Conservation (phyloP, 2,113 vertebrate genomes). For the Grantiella picta region DNA sequence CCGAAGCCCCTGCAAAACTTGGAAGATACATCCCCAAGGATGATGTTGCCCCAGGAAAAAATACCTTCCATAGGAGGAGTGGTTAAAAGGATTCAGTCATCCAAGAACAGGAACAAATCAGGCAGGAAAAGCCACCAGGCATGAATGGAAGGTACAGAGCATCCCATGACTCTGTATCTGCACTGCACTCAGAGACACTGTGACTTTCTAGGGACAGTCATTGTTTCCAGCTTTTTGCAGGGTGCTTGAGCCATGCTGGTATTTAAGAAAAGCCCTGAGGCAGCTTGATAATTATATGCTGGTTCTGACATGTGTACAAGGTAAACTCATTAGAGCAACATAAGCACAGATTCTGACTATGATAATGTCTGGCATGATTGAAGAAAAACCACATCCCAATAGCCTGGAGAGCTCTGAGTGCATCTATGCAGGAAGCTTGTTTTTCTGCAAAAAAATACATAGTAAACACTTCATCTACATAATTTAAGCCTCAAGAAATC, state of each 20-base stretch:
- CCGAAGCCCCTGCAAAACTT: neutral
- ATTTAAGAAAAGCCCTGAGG: neutral
- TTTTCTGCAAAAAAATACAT: neutral
- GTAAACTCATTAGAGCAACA: constrained; percentile 31
- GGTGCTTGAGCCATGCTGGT: neutral
- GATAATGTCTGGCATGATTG: neutral
- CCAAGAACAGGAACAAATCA: neutral
- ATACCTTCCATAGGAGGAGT: neutral
- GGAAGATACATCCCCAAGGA: neutral
- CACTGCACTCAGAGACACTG: neutral
- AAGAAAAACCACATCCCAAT: constrained; percentile 14
- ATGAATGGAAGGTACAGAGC: neutral
- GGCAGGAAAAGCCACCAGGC: neutral
- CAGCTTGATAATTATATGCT: neutral
- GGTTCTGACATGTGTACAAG: neutral
- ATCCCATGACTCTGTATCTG: neutral
- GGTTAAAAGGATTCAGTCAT: neutral
- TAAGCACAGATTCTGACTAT: neutral
- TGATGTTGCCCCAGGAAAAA: neutral
- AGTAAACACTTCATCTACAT: neutral
- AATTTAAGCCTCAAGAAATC: neutral
- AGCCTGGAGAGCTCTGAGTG: neutral
- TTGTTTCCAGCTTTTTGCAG: neutral
- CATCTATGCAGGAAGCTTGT: neutral
- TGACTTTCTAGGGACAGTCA: constrained; percentile 32